phyloP scores from a whole-genome alignment of 2,888 invertebrate genomes.

The Lycaena phlaeas region DNA sequence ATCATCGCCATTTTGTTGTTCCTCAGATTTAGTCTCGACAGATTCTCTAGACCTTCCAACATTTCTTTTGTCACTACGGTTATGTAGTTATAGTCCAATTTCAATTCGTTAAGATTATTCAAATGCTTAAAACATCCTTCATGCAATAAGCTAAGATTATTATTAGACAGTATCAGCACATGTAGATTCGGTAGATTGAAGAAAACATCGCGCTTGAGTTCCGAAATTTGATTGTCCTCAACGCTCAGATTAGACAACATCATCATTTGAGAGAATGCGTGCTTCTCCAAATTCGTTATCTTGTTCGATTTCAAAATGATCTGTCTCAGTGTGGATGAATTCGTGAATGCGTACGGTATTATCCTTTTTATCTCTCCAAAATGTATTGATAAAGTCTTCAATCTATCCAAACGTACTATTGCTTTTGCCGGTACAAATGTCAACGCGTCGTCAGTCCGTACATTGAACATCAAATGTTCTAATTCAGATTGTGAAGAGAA shows the following conservation, averaged over 20 bases:
- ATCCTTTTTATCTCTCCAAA: slow-evolving; percentile 81
- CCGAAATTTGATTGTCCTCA: slow-evolving; percentile 83
- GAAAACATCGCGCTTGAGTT: slow-evolving; percentile 82
- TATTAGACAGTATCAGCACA: slow-evolving; percentile 85
- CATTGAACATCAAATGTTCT: slow-evolving; percentile 79
- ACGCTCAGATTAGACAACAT: slow-evolving; percentile 79
- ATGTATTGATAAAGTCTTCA: slow-evolving; percentile 80
- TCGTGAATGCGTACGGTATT: slow-evolving; percentile 83
- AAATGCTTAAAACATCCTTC: slow-evolving; percentile 87
- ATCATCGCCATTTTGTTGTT: slow-evolving; percentile 83
- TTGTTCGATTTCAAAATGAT: slow-evolving; percentile 80
- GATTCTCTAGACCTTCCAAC: slow-evolving; percentile 80
- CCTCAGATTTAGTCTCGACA: slow-evolving; percentile 81
- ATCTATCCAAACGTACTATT: slow-evolving; percentile 76
- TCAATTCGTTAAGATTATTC: slow-evolving; percentile 82
- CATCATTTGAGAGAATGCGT: slow-evolving; percentile 82
- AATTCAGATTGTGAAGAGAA: slow-evolving; percentile 81
- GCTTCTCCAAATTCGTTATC: slow-evolving; percentile 77
- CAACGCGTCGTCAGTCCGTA: slow-evolving; percentile 78
- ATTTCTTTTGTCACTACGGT: slow-evolving; percentile 83
- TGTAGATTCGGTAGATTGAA: slow-evolving; percentile 80
- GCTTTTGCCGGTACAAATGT: slow-evolving; percentile 81
- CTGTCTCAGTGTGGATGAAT: slow-evolving; percentile 78
- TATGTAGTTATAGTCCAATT: slow-evolving; percentile 83
- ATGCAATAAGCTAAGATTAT: slow-evolving; percentile 87